Evolutionary conservation across 1,140 invertebrate species (phyloP), one percentile per base, ranked within the genome.

Genomic region (Conopomorpha cramerella): DNA sequence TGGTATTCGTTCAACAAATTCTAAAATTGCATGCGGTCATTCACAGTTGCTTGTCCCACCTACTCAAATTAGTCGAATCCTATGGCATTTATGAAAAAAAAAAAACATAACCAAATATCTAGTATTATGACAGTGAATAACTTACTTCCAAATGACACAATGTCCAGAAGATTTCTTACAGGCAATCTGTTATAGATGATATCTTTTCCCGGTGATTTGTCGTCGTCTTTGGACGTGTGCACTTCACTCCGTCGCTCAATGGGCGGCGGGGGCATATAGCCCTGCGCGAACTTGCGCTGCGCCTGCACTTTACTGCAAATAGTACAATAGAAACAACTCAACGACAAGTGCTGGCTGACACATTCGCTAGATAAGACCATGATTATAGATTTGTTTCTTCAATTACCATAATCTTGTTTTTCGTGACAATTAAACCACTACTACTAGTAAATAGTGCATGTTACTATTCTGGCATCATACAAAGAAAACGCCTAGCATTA

Each of bases 281-380:
- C 50, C 19, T 53, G 50, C 0, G 53, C 53, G 16, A 56, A 56
- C 17, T 56, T 56, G 1, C 53, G 37, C 34, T 56, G 53, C 0
- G 53, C 53, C 17, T 42, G 41, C 3, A 53, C 48, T 34, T 43
- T 50, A 8, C 51, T 50, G 39, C 26, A 34, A 41, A 11, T n/a
- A n/a, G n/a, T n/a, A n/a, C n/a, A n/a, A n/a, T n/a, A n/a, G n/a
- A n/a, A n/a, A n/a, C n/a, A n/a, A n/a, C n/a, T n/a, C n/a, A n/a
- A n/a, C n/a, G n/a, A n/a, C n/a, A n/a, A n/a, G n/a, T n/a, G n/a
- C n/a, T n/a, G n/a, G n/a, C n/a, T n/a, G n/a, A n/a, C n/a, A n/a
- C n/a, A n/a, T n/a, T n/a, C n/a, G n/a, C n/a, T n/a, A n/a, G n/a
- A n/a, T n/a, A n/a, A n/a, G n/a, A n/a, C n/a, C n/a, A n/a, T n/a